Conservation (phyloP, 2,113 vertebrate species). For the Rhynchomys soricoides region DNA sequence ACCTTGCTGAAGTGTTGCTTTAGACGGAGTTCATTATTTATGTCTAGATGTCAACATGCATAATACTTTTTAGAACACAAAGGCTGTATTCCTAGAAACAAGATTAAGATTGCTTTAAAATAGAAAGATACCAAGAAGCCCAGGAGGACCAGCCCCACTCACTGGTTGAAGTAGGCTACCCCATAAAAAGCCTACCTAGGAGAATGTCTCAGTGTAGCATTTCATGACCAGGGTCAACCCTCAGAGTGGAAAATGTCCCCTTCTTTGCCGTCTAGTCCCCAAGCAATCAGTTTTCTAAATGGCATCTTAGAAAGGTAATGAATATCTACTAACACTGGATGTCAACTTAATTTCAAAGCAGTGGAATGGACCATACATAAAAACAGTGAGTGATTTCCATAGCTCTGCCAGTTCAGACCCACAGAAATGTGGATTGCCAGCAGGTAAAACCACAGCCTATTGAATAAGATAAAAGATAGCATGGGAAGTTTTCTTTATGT, state of each 20-base stretch:
- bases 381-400: conserved; percentile 60
- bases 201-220: conserved; percentile 47
- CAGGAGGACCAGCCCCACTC: not conserved
- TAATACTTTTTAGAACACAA: conserved; percentile 66
- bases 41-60: conserved; percentile 62
- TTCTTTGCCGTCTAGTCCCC: conserved; percentile 61
- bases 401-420: not conserved
- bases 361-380: conserved; percentile 69
- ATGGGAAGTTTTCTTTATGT: not conserved
- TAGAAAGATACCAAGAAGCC: conserved; percentile 58
- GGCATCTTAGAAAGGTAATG: conserved; percentile 79
- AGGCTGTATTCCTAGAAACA: conserved; percentile 59
- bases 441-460: not conserved
- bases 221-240: conserved; percentile 59
- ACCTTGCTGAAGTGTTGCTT: conserved; percentile 63
- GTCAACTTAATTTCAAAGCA: conserved; percentile 75
- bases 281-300: conserved; percentile 78
- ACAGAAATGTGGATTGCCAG: conserved; percentile 29
- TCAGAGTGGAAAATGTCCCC: conserved; percentile 57
- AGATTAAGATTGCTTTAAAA: conserved; percentile 61
- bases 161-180: not conserved
- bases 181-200: conserved; percentile 45
- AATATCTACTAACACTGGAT: conserved; percentile 71
- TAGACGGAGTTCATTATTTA: conserved; percentile 71
- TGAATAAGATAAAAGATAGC: not conserved